Percentiles rank a stretch among this genome's conserved stretches.
Evolutionary conservation across 2,888 invertebrate species (phyloP).

Genomic region (Hemicrepidius hirtus): DNA sequence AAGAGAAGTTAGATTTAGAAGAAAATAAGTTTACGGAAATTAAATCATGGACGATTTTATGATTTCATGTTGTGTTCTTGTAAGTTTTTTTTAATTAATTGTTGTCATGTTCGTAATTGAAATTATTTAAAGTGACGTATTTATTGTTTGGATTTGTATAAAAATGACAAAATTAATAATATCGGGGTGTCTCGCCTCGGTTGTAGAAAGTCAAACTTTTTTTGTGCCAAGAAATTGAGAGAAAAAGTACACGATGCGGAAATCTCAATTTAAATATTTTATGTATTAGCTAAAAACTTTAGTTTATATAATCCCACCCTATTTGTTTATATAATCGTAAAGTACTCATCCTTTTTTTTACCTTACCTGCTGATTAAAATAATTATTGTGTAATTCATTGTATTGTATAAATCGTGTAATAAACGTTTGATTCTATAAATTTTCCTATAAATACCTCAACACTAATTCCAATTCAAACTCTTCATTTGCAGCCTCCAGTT

Average conservation of each 20-base stretch:
- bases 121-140: background rate
- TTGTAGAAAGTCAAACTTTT: slow-evolving; percentile 19
- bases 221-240: slow-evolving; percentile 44
- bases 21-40: slow-evolving; percentile 29
- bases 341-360: background rate
- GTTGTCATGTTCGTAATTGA: background rate
- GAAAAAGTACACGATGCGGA: slow-evolving; percentile 25
- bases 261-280: slow-evolving; percentile 17
- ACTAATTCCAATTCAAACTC: too few species aligned
- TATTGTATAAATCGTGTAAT: slow-evolving; percentile 32
- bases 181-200: slow-evolving; percentile 19
- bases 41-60: background rate
- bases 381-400: slow-evolving; percentile 13
- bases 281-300: background rate
- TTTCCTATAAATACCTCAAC: too few species aligned
- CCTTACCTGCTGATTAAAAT: background rate
- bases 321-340: slow-evolving; percentile 15
- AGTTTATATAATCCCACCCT: background rate
- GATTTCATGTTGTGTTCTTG: background rate
- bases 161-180: slow-evolving; percentile 9
- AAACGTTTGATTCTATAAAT: slow-evolving; percentile 16
- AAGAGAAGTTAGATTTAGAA: slow-evolving; percentile 34
- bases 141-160: slow-evolving; percentile 5
- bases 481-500: too few species aligned
- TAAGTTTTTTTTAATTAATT: background rate